phyloP scores from a whole-genome alignment of 1,140 invertebrate species.

The Pseudomyrmex pallidus region DNA sequence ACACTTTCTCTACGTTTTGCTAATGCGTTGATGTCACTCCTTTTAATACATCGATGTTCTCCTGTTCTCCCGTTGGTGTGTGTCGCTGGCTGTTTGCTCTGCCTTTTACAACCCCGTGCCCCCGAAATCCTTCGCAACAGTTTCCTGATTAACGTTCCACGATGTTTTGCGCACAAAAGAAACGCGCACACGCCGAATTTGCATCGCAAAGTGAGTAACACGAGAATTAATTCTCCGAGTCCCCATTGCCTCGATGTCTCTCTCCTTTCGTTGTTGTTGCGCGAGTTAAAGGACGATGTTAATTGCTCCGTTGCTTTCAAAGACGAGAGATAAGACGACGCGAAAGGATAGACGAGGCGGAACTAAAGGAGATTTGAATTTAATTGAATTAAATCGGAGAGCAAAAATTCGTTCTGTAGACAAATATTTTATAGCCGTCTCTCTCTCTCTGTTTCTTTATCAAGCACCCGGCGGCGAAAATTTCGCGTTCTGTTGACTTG shows the following conservation, averaged over 20 bases:
- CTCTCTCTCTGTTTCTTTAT: too few relatives aligned
- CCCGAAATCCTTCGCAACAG: conserved; percentile 19
- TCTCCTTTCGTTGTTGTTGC: not conserved
- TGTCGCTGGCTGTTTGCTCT: not conserved
- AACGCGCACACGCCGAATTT: conserved; percentile 12
- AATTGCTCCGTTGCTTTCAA: conserved; percentile 47
- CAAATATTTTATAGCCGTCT: not conserved
- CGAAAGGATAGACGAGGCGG: conserved; percentile 13
- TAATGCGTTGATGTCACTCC: conserved; percentile 3
- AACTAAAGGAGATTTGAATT: not conserved
- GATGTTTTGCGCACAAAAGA: conserved; percentile 23
- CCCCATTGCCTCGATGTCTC: conserved; percentile 34
- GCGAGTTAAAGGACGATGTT: conserved; percentile 15
- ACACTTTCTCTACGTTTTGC: not conserved
- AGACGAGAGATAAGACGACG: not conserved
- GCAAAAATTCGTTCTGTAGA: not conserved
- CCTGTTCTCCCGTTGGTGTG: not conserved
- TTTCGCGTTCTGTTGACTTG: conserved; percentile 15
- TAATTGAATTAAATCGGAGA: conserved; percentile 57
- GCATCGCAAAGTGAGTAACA: conserved; percentile 49
- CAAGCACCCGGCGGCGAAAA: not conserved
- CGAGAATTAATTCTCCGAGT: conserved; percentile 42
- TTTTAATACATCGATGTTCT: conserved; percentile 38
- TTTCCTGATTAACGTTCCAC: conserved; percentile 12
- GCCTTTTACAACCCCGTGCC: not conserved